A percentile compares a stretch with the other conserved stretches of the same genome.
These are phyloP conservation scores for Balanococcus diminutus DNA, from an alignment of 2,888 invertebrate genomes.

Conservation along the genomic window DNA sequence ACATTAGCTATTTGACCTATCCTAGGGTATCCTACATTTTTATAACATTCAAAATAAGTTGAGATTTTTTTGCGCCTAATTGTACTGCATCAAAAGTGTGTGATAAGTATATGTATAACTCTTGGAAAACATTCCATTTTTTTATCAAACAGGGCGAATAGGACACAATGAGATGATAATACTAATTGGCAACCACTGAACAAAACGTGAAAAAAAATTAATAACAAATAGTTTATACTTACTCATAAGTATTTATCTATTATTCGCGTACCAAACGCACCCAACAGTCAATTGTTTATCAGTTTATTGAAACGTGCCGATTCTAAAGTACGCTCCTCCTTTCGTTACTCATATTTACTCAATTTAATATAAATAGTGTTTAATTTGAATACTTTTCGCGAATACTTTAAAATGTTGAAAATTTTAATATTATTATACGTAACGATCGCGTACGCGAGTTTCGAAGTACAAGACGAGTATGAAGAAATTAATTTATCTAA, in stretches of 20 bases:
- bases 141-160: not conserved
- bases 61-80: too few species aligned
- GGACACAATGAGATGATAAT: not conserved
- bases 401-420: not conserved
- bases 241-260: not conserved
- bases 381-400: too few species aligned
- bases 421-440: not conserved
- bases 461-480: not conserved
- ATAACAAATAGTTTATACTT: not conserved
- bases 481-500: not conserved
- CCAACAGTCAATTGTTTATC: not conserved
- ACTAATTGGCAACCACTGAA: not conserved
- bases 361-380: not conserved
- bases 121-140: not conserved
- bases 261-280: not conserved
- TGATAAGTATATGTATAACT: too few species aligned
- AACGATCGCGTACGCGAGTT: not conserved
- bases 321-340: not conserved
- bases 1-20: too few species aligned
- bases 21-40: too few species aligned
- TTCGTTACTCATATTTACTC: not conserved
- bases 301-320: not conserved
- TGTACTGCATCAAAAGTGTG: too few species aligned
- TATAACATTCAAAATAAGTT: too few species aligned
- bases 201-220: not conserved